phyloP scores from a whole-genome alignment of 1,140 invertebrate species.

The Fopius arisanus region DNA sequence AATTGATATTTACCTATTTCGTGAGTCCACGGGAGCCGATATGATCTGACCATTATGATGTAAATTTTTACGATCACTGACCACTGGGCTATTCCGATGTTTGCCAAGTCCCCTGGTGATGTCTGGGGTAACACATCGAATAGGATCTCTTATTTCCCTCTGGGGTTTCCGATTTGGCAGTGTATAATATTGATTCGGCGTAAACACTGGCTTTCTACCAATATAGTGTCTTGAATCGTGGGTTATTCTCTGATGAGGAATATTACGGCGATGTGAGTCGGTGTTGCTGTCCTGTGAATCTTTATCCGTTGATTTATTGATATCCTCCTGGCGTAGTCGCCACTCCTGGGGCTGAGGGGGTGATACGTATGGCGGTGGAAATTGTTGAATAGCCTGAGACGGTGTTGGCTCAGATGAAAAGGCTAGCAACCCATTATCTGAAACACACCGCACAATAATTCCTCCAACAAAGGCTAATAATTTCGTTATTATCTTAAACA shows the following conservation, averaged over 20 bases:
- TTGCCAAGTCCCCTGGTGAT: constrained; percentile 64
- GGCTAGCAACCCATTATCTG: constrained; percentile 56
- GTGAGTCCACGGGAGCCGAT: constrained; percentile 45
- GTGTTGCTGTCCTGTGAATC: constrained; percentile 33
- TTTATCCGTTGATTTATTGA: background rate
- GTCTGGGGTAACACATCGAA: constrained; percentile 68
- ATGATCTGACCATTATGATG: constrained; percentile 36
- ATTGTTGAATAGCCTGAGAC: constrained; percentile 41
- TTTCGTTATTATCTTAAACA: background rate
- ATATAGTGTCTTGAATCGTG: background rate
- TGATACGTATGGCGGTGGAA: constrained; percentile 48
- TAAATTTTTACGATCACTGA: constrained; percentile 45
- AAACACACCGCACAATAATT: constrained; percentile 40
- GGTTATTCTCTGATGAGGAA: constrained; percentile 25
- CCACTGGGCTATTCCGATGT: constrained; percentile 49
- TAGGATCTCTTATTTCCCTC: constrained; percentile 53
- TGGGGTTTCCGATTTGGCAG: constrained; percentile 54
- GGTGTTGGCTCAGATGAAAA: constrained; percentile 48
- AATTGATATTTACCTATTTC: constrained; percentile 49
- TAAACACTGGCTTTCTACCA: constrained; percentile 27
- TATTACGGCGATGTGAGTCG: constrained; percentile 24
- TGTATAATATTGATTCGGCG: constrained; percentile 52
- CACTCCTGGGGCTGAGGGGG: constrained; percentile 40
- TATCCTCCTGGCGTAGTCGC: constrained; percentile 38
- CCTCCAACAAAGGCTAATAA: background rate